Evolutionary conservation across 1,140 invertebrate genomes (phyloP).

Genomic region (Rhopalosiphum padi): DNA sequence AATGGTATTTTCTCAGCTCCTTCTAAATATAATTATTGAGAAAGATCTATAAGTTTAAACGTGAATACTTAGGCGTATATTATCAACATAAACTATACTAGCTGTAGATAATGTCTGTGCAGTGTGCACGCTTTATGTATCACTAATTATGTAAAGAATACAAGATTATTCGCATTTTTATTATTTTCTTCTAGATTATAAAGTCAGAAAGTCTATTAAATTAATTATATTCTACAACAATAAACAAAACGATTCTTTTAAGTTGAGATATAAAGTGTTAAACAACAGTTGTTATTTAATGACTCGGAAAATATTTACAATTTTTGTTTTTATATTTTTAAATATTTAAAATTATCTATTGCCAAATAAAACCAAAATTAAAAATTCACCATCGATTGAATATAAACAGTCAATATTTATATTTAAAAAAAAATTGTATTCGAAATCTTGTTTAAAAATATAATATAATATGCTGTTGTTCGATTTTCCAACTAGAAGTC

Average conservation of each 20-base stretch:
- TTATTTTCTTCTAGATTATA: neutral
- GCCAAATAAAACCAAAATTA: too few relatives aligned
- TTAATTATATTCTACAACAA: neutral
- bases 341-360: too few relatives aligned
- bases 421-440: too few relatives aligned
- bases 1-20: neutral
- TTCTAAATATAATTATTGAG: neutral
- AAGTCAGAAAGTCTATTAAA: neutral
- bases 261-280: neutral
- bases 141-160: neutral
- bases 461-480: too few relatives aligned
- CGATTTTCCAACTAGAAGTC: too few relatives aligned
- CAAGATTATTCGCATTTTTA: neutral
- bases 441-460: too few relatives aligned
- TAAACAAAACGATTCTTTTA: neutral
- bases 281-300: neutral
- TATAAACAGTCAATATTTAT: too few relatives aligned
- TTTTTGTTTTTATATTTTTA: too few relatives aligned
- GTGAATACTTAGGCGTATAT: neutral
- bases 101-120: neutral
- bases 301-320: too few relatives aligned
- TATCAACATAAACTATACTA: neutral
- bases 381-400: too few relatives aligned
- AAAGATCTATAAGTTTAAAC: neutral
- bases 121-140: neutral